Percentiles rank a stretch among this genome's conserved stretches.
These are phyloP conservation scores for Tinea trinotella DNA, from an alignment of 2,888 invertebrate species.

Conservation along the genomic window DNA sequence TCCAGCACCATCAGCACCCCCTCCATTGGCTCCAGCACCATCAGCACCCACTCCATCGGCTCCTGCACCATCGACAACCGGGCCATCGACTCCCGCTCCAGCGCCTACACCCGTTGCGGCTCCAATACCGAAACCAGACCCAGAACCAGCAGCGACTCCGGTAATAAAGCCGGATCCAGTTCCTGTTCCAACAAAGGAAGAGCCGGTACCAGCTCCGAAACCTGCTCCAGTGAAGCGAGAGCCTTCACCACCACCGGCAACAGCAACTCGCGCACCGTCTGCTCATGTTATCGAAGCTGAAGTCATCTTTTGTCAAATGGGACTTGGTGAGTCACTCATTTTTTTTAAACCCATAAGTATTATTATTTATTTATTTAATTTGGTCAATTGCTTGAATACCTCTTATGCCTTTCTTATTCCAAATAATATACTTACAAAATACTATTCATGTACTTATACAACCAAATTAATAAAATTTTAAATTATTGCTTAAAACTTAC, in stretches of 20 bases:
- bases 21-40: slow-evolving; percentile 22
- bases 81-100: slow-evolving; percentile 29
- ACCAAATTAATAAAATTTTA: too few relatives aligned
- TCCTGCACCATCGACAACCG: slow-evolving; percentile 45
- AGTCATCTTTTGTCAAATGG: slow-evolving; percentile 81
- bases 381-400: too few relatives aligned
- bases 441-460: too few relatives aligned
- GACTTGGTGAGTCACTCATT: slow-evolving; percentile 73
- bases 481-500: too few relatives aligned
- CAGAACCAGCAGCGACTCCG: background rate
- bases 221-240: slow-evolving; percentile 20
- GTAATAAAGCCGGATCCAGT: slow-evolving; percentile 20
- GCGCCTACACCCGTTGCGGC: slow-evolving; percentile 40
- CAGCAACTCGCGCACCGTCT: slow-evolving; percentile 24
- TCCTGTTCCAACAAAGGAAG: background rate
- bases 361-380: too few relatives aligned
- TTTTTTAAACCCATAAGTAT: too few relatives aligned
- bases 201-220: slow-evolving; percentile 23
- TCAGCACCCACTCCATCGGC: slow-evolving; percentile 34
- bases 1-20: slow-evolving; percentile 26
- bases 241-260: slow-evolving; percentile 17
- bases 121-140: background rate
- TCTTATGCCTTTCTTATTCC: too few relatives aligned
- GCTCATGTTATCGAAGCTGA: slow-evolving; percentile 75
- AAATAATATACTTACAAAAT: too few relatives aligned